These are phyloP conservation scores for Actias luna DNA, from an alignment of 2,888 invertebrate species.

Conservation along the genomic window DNA sequence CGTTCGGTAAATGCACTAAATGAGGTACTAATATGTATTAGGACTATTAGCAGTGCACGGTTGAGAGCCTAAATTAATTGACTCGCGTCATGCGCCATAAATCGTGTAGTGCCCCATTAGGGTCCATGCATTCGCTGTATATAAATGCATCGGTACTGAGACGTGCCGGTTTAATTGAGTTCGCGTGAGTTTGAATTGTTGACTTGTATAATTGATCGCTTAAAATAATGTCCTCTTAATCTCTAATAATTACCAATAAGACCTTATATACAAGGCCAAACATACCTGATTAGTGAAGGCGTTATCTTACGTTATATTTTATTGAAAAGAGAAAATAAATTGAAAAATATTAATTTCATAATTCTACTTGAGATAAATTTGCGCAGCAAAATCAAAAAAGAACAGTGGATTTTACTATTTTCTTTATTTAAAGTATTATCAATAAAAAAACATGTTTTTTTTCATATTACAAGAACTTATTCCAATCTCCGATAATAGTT, in stretches of 20 bases:
- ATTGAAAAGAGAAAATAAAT: no score
- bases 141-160: conserved; percentile 9
- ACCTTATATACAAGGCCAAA: no score
- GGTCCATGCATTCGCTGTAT: conserved; percentile 4
- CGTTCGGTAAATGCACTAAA: conserved; percentile 37
- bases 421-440: no score
- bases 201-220: background rate
- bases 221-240: background rate
- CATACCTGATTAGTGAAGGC: no score
- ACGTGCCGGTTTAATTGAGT: conserved; percentile 2
- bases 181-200: conserved; percentile 3
- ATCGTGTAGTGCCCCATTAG: conserved; percentile 29
- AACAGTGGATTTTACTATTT: no score
- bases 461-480: no score
- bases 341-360: no score
- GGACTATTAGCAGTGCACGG: conserved; percentile 32
- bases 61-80: conserved; percentile 50
- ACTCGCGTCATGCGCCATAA: conserved; percentile 43
- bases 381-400: no score
- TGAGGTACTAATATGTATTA: conserved; percentile 47
- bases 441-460: no score
- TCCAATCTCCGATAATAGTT: no score
- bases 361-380: no score
- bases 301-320: no score
- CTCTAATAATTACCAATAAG: background rate